These are phyloP conservation scores for Spilogale gracilis DNA, from an alignment of 2,113 vertebrate genomes.

Conservation along the genomic window DNA sequence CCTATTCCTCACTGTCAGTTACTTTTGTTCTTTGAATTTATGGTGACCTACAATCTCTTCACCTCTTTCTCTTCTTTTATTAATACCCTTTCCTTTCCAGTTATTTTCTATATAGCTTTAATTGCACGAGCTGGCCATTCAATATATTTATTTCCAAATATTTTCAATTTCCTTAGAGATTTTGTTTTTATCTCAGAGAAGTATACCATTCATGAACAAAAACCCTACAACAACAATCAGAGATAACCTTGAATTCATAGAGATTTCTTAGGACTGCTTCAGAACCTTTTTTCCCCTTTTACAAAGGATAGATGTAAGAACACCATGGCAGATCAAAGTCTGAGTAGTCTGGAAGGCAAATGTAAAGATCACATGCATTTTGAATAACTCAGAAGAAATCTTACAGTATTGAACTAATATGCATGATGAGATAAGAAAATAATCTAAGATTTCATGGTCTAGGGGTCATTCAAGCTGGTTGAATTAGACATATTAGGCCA, in stretches of 20 bases:
- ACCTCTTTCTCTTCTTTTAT: not conserved
- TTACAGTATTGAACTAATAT: not conserved
- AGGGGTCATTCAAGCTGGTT: not conserved
- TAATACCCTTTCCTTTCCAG: not conserved
- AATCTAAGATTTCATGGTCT: not conserved
- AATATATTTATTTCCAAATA: not conserved
- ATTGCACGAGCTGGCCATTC: not conserved
- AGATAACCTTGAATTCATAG: not conserved
- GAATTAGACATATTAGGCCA: not conserved
- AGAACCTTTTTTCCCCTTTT: not conserved
- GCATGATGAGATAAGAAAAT: not conserved
- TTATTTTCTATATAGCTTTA: not conserved
- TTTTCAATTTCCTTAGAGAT: not conserved
- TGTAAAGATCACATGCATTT: not conserved
- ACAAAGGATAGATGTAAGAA: not conserved
- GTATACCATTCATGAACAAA: not conserved
- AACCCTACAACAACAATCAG: not conserved
- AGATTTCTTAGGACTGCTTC: not conserved
- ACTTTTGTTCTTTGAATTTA: not conserved
- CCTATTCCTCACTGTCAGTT: not conserved
- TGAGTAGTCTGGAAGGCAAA: not conserved
- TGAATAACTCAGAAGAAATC: not conserved
- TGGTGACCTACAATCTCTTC: not conserved
- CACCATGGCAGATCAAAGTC: not conserved
- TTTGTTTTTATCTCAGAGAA: not conserved